phyloP scores from a whole-genome alignment of 2,797 vertebrate genomes.

The Clamator glandarius region DNA sequence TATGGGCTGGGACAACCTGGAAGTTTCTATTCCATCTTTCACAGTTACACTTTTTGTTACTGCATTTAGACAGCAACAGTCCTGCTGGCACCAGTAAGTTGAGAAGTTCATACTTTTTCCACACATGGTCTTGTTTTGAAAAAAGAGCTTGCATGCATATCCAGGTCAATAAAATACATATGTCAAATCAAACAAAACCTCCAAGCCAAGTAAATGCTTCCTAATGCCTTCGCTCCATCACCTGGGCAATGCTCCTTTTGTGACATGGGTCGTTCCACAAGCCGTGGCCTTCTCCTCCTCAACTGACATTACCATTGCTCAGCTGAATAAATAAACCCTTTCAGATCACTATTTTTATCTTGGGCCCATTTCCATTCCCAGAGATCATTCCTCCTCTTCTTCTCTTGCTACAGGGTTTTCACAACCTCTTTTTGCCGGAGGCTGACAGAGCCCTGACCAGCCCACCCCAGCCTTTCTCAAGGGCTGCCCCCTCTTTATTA shows the following conservation, averaged over 20 bases:
- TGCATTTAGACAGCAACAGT: background rate
- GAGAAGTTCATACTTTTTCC: background rate
- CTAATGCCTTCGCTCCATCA: background rate
- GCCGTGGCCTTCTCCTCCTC: background rate
- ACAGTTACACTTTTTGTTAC: background rate
- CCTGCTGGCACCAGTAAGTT: background rate
- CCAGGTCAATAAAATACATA: slow-evolving; percentile 27
- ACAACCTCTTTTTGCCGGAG: background rate
- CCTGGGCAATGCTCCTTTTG: background rate
- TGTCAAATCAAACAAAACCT: background rate
- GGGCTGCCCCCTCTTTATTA: background rate
- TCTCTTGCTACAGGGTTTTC: background rate
- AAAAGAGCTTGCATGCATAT: background rate
- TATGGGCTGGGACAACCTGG: background rate
- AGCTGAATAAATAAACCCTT: slow-evolving; percentile 62
- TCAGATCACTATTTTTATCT: slow-evolving; percentile 35
- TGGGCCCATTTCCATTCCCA: background rate
- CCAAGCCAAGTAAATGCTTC: background rate
- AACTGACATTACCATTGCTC: background rate
- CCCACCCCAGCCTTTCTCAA: background rate
- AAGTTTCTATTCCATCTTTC: background rate
- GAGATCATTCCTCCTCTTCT: background rate
- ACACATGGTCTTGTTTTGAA: background rate
- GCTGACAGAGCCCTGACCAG: background rate
- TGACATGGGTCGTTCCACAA: fast-evolving